Conservation (phyloP, 2,888 invertebrate species). For the Cataglyphis altisquamis region DNA sequence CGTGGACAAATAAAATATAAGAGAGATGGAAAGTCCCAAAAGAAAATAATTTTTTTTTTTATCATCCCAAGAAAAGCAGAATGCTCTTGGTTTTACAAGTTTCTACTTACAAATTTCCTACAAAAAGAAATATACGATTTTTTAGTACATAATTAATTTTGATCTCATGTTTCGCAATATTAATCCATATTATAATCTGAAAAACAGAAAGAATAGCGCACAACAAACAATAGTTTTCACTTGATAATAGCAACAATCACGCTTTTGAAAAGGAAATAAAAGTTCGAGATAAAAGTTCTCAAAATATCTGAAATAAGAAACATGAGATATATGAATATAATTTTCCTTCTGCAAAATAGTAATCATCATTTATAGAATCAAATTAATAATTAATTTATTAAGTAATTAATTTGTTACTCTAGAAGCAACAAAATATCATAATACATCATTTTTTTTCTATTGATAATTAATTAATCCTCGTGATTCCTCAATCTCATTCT, state of each 20-base stretch:
- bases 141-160: background rate
- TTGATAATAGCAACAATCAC: conserved; percentile 26
- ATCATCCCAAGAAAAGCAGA: background rate
- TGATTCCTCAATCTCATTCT: background rate
- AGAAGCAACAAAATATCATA: background rate
- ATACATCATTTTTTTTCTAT: conserved; percentile 4
- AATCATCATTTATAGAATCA: background rate
- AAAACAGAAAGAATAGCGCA: background rate
- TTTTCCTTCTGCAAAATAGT: background rate
- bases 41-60: background rate
- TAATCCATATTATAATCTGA: background rate
- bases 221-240: background rate
- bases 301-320: background rate
- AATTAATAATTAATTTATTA: background rate
- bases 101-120: background rate
- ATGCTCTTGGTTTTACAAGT: background rate
- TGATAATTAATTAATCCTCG: background rate
- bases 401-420: background rate
- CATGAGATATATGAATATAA: background rate
- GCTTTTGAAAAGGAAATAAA: background rate
- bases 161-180: background rate
- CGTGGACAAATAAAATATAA: background rate
- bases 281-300: conserved; percentile 5
- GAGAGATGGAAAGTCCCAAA: background rate
- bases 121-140: background rate